Percentiles rank a stretch among this genome's conserved stretches.
Evolutionary conservation across 2,888 invertebrate species (phyloP).

Genomic region (Taphrorychus bicolor): DNA sequence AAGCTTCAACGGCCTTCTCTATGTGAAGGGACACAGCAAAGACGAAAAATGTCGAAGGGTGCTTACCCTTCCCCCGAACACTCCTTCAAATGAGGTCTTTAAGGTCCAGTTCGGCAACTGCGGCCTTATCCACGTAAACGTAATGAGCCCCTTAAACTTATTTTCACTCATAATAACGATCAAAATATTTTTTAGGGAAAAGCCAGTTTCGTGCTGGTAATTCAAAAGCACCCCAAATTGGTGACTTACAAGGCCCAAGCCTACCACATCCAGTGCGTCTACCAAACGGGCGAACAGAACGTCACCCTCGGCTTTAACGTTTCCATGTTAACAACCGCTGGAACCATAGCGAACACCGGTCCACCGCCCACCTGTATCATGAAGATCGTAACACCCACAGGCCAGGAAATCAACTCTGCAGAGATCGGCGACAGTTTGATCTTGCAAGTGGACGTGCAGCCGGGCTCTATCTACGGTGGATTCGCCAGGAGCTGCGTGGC

Average conservation of each 20-base stretch:
- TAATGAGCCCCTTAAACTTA: constrained; percentile 64
- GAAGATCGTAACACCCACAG: constrained; percentile 87
- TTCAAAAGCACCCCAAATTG: constrained; percentile 95
- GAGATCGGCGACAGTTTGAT: constrained; percentile 91
- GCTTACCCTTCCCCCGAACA: constrained; percentile 76
- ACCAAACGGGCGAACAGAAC: constrained; percentile 92
- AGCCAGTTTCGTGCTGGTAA: constrained; percentile 91
- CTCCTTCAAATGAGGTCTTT: constrained; percentile 66
- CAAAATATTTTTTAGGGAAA: constrained; percentile 69
- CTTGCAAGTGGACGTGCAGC: constrained; percentile 63
- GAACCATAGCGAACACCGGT: constrained; percentile 93
- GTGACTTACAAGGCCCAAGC: constrained; percentile 95
- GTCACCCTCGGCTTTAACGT: constrained; percentile 94
- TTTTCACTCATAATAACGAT: background rate
- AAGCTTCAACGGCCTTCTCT: constrained; percentile 88
- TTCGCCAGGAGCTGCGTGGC: constrained; percentile 93
- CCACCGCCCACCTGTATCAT: constrained; percentile 92
- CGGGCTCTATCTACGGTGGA: constrained; percentile 83
- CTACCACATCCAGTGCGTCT: constrained; percentile 94
- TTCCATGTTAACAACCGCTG: constrained; percentile 93
- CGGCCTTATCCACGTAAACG: constrained; percentile 89
- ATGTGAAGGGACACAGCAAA: constrained; percentile 94
- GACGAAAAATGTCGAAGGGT: constrained; percentile 88
- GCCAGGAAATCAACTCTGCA: constrained; percentile 88
- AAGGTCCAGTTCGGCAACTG: constrained; percentile 88